Evolutionary conservation across 2,888 invertebrate genomes (phyloP), one percentile per base, ranked within the genome.

Genomic region (Leistus spinibarbis): DNA sequence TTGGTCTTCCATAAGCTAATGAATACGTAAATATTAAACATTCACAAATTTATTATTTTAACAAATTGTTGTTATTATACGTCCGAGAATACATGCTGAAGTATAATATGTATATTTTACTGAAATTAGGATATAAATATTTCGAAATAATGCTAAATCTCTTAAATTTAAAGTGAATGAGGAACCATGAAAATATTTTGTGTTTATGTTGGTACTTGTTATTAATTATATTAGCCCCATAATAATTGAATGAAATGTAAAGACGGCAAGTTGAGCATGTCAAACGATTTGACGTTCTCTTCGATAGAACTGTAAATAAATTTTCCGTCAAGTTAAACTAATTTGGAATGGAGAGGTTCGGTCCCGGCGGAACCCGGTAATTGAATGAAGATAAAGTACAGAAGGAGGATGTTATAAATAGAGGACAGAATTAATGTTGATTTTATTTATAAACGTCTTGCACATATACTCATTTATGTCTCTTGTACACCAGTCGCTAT

Each of bases 351-450:
- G 64, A 72, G 72, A 72, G 57, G 19, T 54, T 4, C 56, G 63
- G 22, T 23, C 19, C 62, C 62, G 22, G 19, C 7, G 70, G 72
- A 56, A 65, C 53, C 56, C 64, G 64, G 72, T 72, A 72, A 72
- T 72, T 72, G 72, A 72, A 72, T 72, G 72, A 72, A 72, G 65
- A 72, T 72, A 72, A 65, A 72, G 72, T 72, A 54, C 54, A 24
- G 64, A 64, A 24, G 65, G 69, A 19, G 60, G 65, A 72, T 57
- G 65, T 72, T 72, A 72, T 72, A 72, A 66, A 72, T 72, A 65
- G 72, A 66, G 27, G 65, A 24, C 19, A 24, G 65, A 72, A 72
- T 72, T 65, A 72, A 72, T 72, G 72, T 72, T 72, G 72, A 72
- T 72, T 72, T 72, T 72, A 66, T 72, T 72, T 72, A 72, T 72